Evolutionary conservation across 2,888 invertebrate species (phyloP).

Genomic region (Actias luna): DNA sequence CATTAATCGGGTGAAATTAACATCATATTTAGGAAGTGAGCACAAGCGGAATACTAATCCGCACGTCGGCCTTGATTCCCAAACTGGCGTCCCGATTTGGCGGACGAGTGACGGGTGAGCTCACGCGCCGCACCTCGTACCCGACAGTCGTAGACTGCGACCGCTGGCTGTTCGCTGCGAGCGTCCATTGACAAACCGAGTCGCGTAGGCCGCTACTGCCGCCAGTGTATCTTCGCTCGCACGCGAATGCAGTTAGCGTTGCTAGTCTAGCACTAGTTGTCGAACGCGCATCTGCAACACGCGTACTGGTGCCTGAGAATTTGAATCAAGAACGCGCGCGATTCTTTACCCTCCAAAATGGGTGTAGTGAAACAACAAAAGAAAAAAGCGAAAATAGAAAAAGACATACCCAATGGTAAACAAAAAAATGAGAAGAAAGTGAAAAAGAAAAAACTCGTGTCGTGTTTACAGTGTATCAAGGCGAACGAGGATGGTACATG

Average conservation of each 20-base stretch:
- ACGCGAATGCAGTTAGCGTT: slow-evolving; percentile 75
- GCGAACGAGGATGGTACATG: slow-evolving; percentile 70
- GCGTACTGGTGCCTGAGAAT: slow-evolving; percentile 45
- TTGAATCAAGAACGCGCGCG: slow-evolving; percentile 33
- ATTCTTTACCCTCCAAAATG: slow-evolving; percentile 52
- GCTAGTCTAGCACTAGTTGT: slow-evolving; percentile 76
- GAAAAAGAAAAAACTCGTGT: slow-evolving; percentile 77
- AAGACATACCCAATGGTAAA: slow-evolving; percentile 61
- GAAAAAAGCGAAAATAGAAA: slow-evolving; percentile 58
- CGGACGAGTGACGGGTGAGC: slow-evolving; percentile 64
- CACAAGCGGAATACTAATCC: slow-evolving; percentile 70
- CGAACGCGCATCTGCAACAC: slow-evolving; percentile 70
- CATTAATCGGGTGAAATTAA: slow-evolving; percentile 68
- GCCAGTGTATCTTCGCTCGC: slow-evolving; percentile 67
- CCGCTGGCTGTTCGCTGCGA: slow-evolving; percentile 42
- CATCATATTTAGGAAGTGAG: slow-evolving; percentile 66
- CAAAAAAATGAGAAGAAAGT: slow-evolving; percentile 66
- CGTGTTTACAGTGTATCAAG: slow-evolving; percentile 79
- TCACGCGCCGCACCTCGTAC: slow-evolving; percentile 62
- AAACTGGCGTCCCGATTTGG: slow-evolving; percentile 69
- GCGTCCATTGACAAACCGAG: slow-evolving; percentile 34
- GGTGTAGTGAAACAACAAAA: slow-evolving; percentile 72
- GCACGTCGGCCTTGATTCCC: slow-evolving; percentile 75
- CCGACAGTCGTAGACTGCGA: slow-evolving; percentile 38
- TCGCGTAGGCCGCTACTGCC: slow-evolving; percentile 41